A percentile compares a stretch with the other conserved stretches of the same genome.
Evolutionary conservation across 2,797 vertebrate genomes (phyloP).

Genomic region (Cyprinella venusta): DNA sequence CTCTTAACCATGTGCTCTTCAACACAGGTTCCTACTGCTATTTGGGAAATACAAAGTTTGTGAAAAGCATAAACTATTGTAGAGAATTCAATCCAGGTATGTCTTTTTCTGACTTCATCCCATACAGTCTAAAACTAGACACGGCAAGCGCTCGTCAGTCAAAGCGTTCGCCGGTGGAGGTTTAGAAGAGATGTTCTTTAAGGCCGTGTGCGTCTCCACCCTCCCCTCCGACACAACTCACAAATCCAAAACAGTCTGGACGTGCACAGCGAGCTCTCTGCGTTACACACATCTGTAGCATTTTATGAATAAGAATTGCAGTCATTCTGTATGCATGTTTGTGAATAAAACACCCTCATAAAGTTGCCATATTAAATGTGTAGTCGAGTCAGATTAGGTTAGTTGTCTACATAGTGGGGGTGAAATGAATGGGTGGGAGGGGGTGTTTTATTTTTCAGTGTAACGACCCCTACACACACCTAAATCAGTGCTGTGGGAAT

Average conservation of each 20-base stretch:
- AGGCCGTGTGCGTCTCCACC: neutral
- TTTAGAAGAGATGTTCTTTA: neutral
- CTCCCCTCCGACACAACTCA: neutral
- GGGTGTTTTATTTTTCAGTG: conserved; percentile 87
- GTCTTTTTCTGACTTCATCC: neutral
- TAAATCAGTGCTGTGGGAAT: conserved; percentile 94
- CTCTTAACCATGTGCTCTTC: neutral
- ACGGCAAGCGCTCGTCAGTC: neutral
- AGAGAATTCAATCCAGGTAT: neutral
- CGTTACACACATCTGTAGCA: neutral
- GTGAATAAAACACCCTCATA: conserved; percentile 85
- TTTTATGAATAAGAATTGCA: conserved; percentile 59
- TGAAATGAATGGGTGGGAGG: conserved; percentile 83
- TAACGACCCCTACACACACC: conserved; percentile 84
- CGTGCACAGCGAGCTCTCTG: neutral
- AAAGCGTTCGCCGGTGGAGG: neutral
- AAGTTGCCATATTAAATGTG: conserved; percentile 90
- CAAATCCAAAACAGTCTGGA: neutral
- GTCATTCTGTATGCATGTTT: conserved; percentile 86
- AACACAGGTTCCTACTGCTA: neutral
- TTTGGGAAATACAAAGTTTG: no score
- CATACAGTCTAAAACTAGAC: neutral
- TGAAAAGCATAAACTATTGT: neutral
- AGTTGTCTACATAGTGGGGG: conserved; percentile 83
- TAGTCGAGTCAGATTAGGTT: conserved; percentile 91